Evolutionary conservation across 2,888 invertebrate species (phyloP).

Genomic region (Netelia fuscicornis): DNA sequence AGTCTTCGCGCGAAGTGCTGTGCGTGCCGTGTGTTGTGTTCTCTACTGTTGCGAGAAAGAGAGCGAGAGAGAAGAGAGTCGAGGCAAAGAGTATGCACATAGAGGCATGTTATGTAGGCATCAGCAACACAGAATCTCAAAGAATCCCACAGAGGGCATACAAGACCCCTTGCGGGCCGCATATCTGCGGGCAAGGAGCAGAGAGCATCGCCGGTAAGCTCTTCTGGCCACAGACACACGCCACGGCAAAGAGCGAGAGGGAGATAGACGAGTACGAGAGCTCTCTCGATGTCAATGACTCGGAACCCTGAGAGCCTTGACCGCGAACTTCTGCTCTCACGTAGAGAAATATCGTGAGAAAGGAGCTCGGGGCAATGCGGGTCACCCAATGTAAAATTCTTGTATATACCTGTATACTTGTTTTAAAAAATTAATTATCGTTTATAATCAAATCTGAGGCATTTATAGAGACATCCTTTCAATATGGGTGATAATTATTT

Average conservation of each 20-base stretch:
- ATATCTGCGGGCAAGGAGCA: conserved; percentile 40
- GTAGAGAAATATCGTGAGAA: conserved; percentile 70
- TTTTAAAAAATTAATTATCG: neutral
- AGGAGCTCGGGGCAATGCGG: conserved; percentile 33
- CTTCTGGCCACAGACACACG: conserved; percentile 41
- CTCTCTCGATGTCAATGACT: conserved; percentile 83
- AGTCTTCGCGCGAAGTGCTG: conserved; percentile 45
- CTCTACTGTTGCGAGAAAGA: neutral
- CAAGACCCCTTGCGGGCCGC: conserved; percentile 13
- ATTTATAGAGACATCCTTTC: too few relatives aligned
- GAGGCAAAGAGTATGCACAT: neutral
- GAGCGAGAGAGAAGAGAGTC: neutral
- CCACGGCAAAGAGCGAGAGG: conserved; percentile 56
- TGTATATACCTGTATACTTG: neutral
- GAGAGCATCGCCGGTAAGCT: conserved; percentile 26
- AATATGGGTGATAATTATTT: too few relatives aligned
- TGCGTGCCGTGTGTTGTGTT: conserved; percentile 37
- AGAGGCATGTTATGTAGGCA: conserved; percentile 14
- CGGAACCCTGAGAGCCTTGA: conserved; percentile 81
- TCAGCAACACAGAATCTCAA: conserved; percentile 57
- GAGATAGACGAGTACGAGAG: conserved; percentile 71
- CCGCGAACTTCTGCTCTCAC: conserved; percentile 80
- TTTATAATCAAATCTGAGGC: too few relatives aligned
- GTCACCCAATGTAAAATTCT: conserved; percentile 12
- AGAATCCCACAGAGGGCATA: conserved; percentile 60